phyloP scores from a whole-genome alignment of 2,888 invertebrate species.

The Pseudococcus viburni region DNA sequence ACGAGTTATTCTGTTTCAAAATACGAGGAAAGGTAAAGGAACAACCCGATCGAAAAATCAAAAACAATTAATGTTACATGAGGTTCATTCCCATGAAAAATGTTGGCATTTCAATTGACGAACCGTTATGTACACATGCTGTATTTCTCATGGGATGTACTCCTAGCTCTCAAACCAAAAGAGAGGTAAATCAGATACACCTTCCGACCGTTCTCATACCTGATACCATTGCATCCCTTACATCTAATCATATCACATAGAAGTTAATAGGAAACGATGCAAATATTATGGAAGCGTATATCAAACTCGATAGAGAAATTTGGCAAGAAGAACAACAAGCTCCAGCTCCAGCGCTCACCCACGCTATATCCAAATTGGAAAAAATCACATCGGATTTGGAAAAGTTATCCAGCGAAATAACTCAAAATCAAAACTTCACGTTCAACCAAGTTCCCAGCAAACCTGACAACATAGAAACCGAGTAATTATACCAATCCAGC shows the following conservation, averaged over 20 bases:
- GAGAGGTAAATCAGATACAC: conserved; percentile 56
- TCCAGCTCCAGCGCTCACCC: conserved; percentile 70
- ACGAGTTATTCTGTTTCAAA: background rate
- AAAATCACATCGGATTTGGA: conserved; percentile 69
- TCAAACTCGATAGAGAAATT: conserved; percentile 69
- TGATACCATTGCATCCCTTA: background rate
- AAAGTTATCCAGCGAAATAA: conserved; percentile 64
- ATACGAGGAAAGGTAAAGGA: conserved; percentile 3
- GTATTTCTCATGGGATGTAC: conserved; percentile 68
- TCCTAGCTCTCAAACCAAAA: conserved; percentile 67
- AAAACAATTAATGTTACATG: conserved; percentile 63
- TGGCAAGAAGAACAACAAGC: conserved; percentile 70
- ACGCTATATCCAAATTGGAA: conserved; percentile 69
- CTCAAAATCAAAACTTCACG: conserved; percentile 60
- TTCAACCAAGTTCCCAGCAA: conserved; percentile 60
- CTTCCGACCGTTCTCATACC: background rate
- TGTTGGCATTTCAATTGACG: conserved; percentile 63
- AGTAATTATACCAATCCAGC: conserved; percentile 42
- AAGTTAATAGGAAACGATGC: conserved; percentile 62
- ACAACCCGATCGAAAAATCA: background rate
- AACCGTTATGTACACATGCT: conserved; percentile 65
- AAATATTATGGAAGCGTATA: conserved; percentile 69
- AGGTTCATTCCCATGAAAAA: conserved; percentile 58
- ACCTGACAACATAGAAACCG: conserved; percentile 58
- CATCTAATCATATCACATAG: background rate